Evolutionary conservation across 2,113 vertebrate genomes (phyloP).

Genomic region (Leptodactylus fuscus): DNA sequence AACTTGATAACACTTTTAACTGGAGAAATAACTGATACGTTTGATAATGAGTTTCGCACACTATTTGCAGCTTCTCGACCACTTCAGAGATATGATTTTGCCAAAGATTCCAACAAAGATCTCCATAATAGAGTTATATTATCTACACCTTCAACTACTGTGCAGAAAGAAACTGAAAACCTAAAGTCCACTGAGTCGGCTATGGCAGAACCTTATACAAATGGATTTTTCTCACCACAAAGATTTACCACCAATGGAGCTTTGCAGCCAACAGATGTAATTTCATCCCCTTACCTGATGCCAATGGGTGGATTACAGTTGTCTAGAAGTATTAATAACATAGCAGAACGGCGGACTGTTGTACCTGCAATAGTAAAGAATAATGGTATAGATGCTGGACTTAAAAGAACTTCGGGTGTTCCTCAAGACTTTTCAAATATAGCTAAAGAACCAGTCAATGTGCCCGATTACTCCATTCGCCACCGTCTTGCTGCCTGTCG

Average conservation of each 20-base stretch:
- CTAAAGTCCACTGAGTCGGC: not conserved
- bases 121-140: not conserved
- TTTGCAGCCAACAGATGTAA: conserved; percentile 38
- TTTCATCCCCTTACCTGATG: not conserved
- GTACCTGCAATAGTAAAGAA: conserved; percentile 60
- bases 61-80: conserved; percentile 66
- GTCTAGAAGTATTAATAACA: conserved; percentile 51
- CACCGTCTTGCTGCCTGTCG: conserved; percentile 58
- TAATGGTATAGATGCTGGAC: conserved; percentile 36
- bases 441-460: conserved; percentile 34
- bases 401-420: conserved; percentile 8
- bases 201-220: not conserved
- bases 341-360: conserved; percentile 60
- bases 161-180: not conserved
- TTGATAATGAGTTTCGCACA: conserved; percentile 67
- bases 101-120: conserved; percentile 41
- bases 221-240: conserved; percentile 49
- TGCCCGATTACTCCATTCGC: conserved; percentile 58
- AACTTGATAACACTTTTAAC: conserved; percentile 69
- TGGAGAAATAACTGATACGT: conserved; percentile 64
- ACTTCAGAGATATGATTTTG: conserved; percentile 56
- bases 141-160: not conserved
- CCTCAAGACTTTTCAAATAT: not conserved
- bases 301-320: not conserved
- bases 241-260: conserved; percentile 48